Conservation (phyloP, 2,113 vertebrate genomes). For the Sakesphorus luctuosus region DNA sequence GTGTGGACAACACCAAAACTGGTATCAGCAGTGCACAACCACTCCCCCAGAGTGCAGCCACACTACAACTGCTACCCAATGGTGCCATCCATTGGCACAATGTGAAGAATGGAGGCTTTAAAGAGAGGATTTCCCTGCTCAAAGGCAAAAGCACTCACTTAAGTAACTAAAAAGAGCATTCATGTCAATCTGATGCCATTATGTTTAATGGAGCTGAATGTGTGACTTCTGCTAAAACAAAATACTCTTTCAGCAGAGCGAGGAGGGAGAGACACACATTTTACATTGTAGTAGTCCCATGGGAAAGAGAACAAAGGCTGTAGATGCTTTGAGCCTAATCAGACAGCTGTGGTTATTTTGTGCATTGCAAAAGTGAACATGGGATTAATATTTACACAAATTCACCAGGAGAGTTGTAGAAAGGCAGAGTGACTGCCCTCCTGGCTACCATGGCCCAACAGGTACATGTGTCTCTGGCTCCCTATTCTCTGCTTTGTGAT, state of each 20-base stretch:
- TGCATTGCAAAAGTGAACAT: not conserved
- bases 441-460: not conserved
- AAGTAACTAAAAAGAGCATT: constrained; percentile 26
- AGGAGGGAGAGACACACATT: not conserved
- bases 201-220: constrained; percentile 37
- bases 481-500: not conserved
- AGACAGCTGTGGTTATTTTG: not conserved
- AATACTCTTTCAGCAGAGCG: not conserved
- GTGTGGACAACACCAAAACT: not conserved
- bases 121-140: not conserved
- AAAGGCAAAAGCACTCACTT: not conserved
- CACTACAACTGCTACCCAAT: not conserved
- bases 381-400: not conserved
- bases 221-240: constrained; percentile 3
- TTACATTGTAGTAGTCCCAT: not conserved
- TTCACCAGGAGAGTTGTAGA: not conserved
- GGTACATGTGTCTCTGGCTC: not conserved
- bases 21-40: not conserved
- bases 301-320: not conserved
- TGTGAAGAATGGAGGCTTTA: not conserved
- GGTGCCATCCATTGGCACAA: not conserved
- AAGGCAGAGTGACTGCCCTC: not conserved
- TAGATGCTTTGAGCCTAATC: not conserved
- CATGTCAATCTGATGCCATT: constrained; percentile 29
- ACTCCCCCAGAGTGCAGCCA: not conserved